These are phyloP conservation scores for Crematogaster levior DNA, from an alignment of 2,888 invertebrate species.

Conservation along the genomic window DNA sequence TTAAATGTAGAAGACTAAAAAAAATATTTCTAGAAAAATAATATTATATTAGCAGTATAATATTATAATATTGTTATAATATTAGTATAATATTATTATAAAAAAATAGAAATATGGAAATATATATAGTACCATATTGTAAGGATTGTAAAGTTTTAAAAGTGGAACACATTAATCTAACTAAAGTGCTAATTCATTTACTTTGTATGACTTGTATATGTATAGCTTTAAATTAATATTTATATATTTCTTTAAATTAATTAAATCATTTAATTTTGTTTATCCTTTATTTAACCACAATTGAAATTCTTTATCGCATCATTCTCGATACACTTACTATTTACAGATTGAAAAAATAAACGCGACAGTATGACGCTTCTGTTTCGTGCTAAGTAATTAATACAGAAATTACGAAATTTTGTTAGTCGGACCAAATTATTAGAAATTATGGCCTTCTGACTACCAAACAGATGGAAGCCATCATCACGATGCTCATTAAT, in stretches of 20 bases:
- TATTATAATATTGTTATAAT: neutral
- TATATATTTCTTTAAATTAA: neutral
- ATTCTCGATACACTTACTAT: constrained; percentile 6
- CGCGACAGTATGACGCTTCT: neutral
- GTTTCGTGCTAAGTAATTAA: constrained; percentile 22
- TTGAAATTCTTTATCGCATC: constrained; percentile 32
- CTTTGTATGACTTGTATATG: neutral
- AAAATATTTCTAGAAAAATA: neutral
- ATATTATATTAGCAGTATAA: neutral
- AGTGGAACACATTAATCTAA: neutral
- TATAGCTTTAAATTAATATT: too few species aligned
- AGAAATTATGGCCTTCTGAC: constrained; percentile 1
- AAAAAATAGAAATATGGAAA: too few species aligned
- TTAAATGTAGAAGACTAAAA: neutral
- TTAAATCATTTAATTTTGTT: neutral
- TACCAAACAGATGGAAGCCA: constrained; percentile 1
- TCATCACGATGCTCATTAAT: constrained; percentile 14
- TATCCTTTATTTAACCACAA: neutral
- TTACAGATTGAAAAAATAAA: neutral
- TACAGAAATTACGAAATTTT: neutral
- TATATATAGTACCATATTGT: neutral
- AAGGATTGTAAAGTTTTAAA: neutral
- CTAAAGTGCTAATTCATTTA: neutral
- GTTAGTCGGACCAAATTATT: constrained; percentile 9
- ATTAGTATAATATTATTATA: too few species aligned